Evolutionary conservation across 2,888 invertebrate species (phyloP), one percentile per base, ranked within the genome.

Genomic region (Octodonta nipae): DNA sequence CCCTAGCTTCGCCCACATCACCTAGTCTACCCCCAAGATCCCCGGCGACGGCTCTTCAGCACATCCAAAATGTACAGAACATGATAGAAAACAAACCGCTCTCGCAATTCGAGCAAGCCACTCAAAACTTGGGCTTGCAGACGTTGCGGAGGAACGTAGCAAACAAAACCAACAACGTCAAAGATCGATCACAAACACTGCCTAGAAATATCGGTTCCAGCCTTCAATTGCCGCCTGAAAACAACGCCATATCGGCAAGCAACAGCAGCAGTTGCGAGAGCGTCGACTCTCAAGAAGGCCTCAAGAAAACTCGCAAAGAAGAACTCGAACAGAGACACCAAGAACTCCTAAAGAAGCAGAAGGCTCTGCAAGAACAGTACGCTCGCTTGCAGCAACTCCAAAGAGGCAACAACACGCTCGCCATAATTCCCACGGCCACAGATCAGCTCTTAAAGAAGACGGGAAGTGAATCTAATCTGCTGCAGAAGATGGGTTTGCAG

Each of bases 351-450:
- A 76, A 82, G 43, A 88, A 89, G 51, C 91, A 91, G 55, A 79
- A 78, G 47, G 80, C 85, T 11, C 66, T 91, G 12, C 89, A 91
- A 56, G 89, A 91, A 51, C 91, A 91, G 55, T 91, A 89, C 59
- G 83, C 86, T 11, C 72, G 89, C 13, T 64, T 91, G 36, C 89
- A 91, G 57, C 82, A 85, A 64, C 71, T 89, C 42, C 88, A 88
- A 55, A 72, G 85, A 44, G 78, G 79, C 45, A 76, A 77, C 1
- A 73, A 78, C 16, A 69, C 77, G 3, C 52, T 73, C 30, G 68
- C 75, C 7, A 67, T 71, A 3, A 64, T 67, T 28, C 71, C 77
- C 2, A 72, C 78, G 15, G 68, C 75, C 0, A 75, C 77, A 8
- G 70, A 71, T 50, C 56, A 67, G 27, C 58, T 50, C 30, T 65